phyloP scores from a whole-genome alignment of 2,888 invertebrate species.

The Macropis europaea region DNA sequence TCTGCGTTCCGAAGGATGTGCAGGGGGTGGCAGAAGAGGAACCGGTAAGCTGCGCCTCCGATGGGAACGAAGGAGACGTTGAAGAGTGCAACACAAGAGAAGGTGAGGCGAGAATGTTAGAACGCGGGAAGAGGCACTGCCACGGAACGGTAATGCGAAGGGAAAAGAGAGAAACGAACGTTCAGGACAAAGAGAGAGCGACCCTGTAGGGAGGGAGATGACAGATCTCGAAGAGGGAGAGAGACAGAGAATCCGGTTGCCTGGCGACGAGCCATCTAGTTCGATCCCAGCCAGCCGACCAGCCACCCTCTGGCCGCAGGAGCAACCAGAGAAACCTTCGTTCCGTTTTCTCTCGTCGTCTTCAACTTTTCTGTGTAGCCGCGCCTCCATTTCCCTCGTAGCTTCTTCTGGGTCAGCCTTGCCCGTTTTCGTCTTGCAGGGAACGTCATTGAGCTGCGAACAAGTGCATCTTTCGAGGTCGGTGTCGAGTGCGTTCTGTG shows the following conservation, averaged over 20 bases:
- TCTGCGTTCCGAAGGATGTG: constrained; percentile 37
- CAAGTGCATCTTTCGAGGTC: background rate
- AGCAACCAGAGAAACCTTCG: constrained; percentile 54
- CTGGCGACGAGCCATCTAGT: constrained; percentile 79
- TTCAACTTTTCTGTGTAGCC: constrained; percentile 18
- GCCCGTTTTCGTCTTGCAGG: background rate
- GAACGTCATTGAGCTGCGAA: too few relatives aligned
- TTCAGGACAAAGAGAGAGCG: constrained; percentile 12
- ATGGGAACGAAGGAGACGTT: constrained; percentile 24
- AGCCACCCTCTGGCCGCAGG: constrained; percentile 63
- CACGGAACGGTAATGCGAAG: constrained; percentile 19
- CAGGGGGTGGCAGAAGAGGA: constrained; percentile 37
- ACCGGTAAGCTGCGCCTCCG: constrained; percentile 20
- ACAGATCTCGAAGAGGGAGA: constrained; percentile 32
- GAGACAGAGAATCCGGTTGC: constrained; percentile 73
- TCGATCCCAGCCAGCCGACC: constrained; percentile 78
- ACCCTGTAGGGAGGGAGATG: background rate
- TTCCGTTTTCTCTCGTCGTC: constrained; percentile 38
- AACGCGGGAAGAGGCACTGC: constrained; percentile 21
- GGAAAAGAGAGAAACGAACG: constrained; percentile 8
- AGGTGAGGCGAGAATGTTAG: constrained; percentile 28
- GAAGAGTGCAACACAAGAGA: constrained; percentile 26
- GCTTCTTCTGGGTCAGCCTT: background rate
- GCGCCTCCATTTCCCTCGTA: constrained; percentile 16
- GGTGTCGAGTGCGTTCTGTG: too few relatives aligned